These are phyloP conservation scores for Mormyrus proboscirostris DNA, from an alignment of 2,797 vertebrate genomes.

Conservation along the genomic window DNA sequence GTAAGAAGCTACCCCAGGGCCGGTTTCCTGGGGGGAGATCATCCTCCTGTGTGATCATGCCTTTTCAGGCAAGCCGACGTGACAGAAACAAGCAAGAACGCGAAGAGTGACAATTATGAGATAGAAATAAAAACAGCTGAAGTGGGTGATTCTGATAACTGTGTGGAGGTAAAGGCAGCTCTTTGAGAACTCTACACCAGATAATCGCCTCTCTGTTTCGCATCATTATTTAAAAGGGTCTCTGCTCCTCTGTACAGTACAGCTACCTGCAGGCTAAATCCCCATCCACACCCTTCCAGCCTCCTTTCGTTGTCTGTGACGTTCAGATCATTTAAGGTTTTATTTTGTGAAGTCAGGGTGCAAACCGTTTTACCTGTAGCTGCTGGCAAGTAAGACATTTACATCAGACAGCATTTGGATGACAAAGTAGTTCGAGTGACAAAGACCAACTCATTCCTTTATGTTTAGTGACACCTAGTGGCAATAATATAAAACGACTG, in stretches of 20 bases:
- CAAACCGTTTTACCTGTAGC: background rate
- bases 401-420: conserved; percentile 10
- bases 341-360: background rate
- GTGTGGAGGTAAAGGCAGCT: background rate
- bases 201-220: background rate
- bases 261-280: background rate
- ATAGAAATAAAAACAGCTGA: background rate
- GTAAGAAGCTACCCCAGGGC: background rate
- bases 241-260: background rate
- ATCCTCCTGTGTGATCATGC: background rate
- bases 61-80: background rate
- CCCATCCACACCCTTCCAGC: background rate
- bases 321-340: background rate
- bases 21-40: background rate
- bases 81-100: background rate
- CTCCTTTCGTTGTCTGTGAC: background rate
- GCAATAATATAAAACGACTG: background rate
- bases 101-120: background rate
- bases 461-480: conserved; percentile 7
- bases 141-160: background rate
- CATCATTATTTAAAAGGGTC: background rate
- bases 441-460: background rate
- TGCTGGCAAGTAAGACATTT: background rate
- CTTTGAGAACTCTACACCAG: background rate
- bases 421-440: background rate